These are phyloP conservation scores for Pammene aurita DNA, from an alignment of 2,888 invertebrate species.

Conservation along the genomic window DNA sequence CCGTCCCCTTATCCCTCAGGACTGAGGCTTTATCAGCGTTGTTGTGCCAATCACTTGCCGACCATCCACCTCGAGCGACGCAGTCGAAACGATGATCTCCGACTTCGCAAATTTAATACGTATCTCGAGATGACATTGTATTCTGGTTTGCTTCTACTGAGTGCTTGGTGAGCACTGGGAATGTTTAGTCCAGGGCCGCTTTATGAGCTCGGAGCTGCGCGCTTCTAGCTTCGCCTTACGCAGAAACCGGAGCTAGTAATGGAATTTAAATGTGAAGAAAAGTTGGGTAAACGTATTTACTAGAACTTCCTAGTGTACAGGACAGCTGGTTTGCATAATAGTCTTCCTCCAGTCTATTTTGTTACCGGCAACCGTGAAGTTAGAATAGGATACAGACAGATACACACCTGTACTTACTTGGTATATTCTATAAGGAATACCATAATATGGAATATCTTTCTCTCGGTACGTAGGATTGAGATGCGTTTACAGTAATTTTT, in stretches of 20 bases:
- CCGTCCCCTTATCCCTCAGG: constrained; percentile 54
- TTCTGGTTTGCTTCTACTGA: not conserved
- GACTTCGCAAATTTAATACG: not conserved
- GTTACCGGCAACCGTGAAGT: constrained; percentile 4
- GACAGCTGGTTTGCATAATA: constrained; percentile 25
- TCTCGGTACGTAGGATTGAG: no score
- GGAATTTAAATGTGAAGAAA: constrained; percentile 30
- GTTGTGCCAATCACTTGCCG: not conserved
- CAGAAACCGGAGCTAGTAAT: constrained; percentile 33
- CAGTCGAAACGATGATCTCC: not conserved
- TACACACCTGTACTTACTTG: no score
- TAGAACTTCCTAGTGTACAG: constrained; percentile 24
- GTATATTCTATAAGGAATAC: no score
- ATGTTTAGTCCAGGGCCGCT: constrained; percentile 51
- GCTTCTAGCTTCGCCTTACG: constrained; percentile 48
- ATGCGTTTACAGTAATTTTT: no score
- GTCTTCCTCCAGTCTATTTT: constrained; percentile 5
- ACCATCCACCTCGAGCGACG: not conserved
- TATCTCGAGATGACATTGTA: not conserved
- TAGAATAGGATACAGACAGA: not conserved
- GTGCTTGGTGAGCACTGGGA: not conserved
- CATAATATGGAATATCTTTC: not conserved
- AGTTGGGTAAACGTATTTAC: constrained; percentile 26
- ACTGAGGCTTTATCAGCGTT: constrained; percentile 58
- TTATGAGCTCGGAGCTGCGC: constrained; percentile 58